Evolutionary conservation across 1,140 invertebrate species (phyloP).

Genomic region (Oncopodura yosiiana): DNA sequence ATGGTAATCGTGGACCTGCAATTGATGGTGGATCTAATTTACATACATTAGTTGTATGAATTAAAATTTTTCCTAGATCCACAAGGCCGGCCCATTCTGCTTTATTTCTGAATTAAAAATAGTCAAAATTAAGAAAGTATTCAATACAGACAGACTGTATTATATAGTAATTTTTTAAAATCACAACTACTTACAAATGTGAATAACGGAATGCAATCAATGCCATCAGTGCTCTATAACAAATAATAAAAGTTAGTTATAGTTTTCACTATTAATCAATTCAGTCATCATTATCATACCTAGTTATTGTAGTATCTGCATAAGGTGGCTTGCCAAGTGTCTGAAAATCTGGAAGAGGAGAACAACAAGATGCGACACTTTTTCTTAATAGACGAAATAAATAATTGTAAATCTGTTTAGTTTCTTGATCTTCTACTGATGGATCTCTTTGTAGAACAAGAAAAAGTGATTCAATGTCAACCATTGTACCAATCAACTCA

Average conservation of each 20-base stretch:
- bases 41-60: slow-evolving; percentile 27
- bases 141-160: neutral
- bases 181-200: slow-evolving; percentile 14
- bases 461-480: slow-evolving; percentile 33
- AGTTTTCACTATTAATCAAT: no score
- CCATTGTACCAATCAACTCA: slow-evolving; percentile 23
- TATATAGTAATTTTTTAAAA: slow-evolving; percentile 4
- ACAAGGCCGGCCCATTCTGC: slow-evolving; percentile 15
- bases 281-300: no score
- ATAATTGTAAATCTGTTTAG: slow-evolving; percentile 30
- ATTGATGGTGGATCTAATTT: slow-evolving; percentile 29
- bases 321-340: slow-evolving; percentile 5
- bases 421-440: slow-evolving; percentile 24
- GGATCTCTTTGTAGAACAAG: slow-evolving; percentile 30
- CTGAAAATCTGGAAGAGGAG: slow-evolving; percentile 14
- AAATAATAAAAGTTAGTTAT: no score
- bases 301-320: no score
- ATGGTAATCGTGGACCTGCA: slow-evolving; percentile 8
- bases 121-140: neutral
- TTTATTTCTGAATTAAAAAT: no score
- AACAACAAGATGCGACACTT: slow-evolving; percentile 27
- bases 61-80: slow-evolving; percentile 29
- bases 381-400: slow-evolving; percentile 29
- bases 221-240: slow-evolving; percentile 27
- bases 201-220: slow-evolving; percentile 29